A percentile compares a stretch with the other conserved stretches of the same genome.
These are phyloP conservation scores for Drosophila triauraria DNA, from an alignment of 1,140 invertebrate species.

Conservation along the genomic window DNA sequence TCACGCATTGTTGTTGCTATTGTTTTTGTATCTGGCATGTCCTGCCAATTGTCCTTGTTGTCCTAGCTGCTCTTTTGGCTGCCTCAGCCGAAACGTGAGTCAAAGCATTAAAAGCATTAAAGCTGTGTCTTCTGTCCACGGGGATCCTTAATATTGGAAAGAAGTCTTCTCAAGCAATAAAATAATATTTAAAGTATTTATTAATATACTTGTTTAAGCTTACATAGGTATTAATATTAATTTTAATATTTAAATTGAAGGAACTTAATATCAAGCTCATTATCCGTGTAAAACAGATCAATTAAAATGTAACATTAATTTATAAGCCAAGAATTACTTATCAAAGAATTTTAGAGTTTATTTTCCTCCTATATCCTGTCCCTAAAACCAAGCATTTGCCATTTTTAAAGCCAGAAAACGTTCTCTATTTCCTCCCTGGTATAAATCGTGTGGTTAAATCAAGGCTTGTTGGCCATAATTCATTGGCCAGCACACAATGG, in stretches of 20 bases:
- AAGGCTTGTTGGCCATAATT: not conserved
- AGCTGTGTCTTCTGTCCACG: too few relatives aligned
- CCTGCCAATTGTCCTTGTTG: not conserved
- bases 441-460: conserved; percentile 3
- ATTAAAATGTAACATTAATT: too few relatives aligned
- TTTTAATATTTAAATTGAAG: too few relatives aligned
- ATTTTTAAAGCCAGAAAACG: not conserved
- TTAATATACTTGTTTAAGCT: too few relatives aligned
- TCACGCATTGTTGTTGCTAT: conserved; percentile 35
- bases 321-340: too few relatives aligned
- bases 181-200: too few relatives aligned
- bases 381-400: not conserved
- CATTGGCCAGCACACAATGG: conserved; percentile 5
- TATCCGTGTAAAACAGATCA: too few relatives aligned
- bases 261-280: too few relatives aligned
- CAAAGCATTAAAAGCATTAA: not conserved
- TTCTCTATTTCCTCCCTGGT: not conserved
- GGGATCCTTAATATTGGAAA: conserved; percentile 3
- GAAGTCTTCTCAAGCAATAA: not conserved
- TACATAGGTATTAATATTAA: too few relatives aligned
- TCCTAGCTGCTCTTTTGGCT: not conserved
- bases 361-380: too few relatives aligned
- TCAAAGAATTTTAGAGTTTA: too few relatives aligned
- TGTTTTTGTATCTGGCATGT: conserved; percentile 6
- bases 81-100: conserved; percentile 5